A percentile compares a stretch with the other conserved stretches of the same genome.
phyloP scores from a whole-genome alignment of 2,888 invertebrate genomes.

The Conomelus anceps region DNA sequence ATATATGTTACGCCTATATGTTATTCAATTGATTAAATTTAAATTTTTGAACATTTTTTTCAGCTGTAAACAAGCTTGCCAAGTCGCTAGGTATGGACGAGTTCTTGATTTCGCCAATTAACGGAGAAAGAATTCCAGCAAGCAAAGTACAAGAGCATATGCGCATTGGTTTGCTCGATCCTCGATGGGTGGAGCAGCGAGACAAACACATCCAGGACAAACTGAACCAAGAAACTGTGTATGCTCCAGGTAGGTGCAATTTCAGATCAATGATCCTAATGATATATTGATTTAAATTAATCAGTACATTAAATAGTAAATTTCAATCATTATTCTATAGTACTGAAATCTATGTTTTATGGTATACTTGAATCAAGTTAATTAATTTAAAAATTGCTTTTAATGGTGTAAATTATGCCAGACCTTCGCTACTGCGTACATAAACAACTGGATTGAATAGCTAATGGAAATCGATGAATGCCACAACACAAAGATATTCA shows the following conservation, averaged over 20 bases:
- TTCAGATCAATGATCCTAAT: background rate
- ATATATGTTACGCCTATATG: background rate
- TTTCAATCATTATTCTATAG: background rate
- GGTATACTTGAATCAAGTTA: too few relatives aligned
- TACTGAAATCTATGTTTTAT: too few relatives aligned
- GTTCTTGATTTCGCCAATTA: conserved; percentile 95
- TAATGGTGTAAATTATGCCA: too few relatives aligned
- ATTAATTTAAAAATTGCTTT: too few relatives aligned
- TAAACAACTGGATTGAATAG: too few relatives aligned
- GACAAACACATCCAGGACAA: conserved; percentile 92
- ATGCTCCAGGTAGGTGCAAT: conserved; percentile 52
- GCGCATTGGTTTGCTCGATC: conserved; percentile 92
- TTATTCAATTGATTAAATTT: conserved; percentile 4
- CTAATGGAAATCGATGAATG: too few relatives aligned
- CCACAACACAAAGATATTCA: too few relatives aligned
- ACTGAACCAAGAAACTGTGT: conserved; percentile 81
- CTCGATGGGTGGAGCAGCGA: conserved; percentile 94
- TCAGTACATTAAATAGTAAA: background rate
- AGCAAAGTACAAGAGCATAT: conserved; percentile 97
- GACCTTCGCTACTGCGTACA: too few relatives aligned
- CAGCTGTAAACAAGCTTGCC: conserved; percentile 50
- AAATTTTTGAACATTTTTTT: conserved; percentile 27
- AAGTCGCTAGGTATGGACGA: conserved; percentile 68
- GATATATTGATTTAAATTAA: too few relatives aligned
- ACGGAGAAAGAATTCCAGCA: conserved; percentile 94